Percentiles rank a stretch among this genome's conserved stretches.
These are phyloP conservation scores for Anodontia alba DNA, from an alignment of 2,888 invertebrate species.

Conservation along the genomic window DNA sequence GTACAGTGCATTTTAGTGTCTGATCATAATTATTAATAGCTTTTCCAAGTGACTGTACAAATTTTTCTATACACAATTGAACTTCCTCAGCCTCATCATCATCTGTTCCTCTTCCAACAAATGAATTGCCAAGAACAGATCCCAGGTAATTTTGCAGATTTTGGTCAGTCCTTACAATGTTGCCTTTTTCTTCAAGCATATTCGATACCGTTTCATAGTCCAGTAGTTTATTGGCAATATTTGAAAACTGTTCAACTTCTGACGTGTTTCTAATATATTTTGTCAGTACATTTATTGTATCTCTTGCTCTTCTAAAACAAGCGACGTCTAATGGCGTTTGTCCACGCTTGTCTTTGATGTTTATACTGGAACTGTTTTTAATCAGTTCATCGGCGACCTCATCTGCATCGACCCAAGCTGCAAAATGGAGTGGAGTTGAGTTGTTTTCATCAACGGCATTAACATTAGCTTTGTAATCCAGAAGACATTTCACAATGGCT, in stretches of 20 bases:
- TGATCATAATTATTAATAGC: conserved; percentile 31
- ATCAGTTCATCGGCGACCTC: conserved; percentile 29
- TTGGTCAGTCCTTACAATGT: not conserved
- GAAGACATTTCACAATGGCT: conserved; percentile 22
- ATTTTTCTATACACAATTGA: conserved; percentile 31
- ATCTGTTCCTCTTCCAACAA: conserved; percentile 24
- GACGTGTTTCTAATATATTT: not conserved
- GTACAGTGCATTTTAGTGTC: conserved; percentile 36
- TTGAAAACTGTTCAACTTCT: conserved; percentile 22
- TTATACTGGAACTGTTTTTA: conserved; percentile 18
- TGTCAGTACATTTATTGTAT: not conserved
- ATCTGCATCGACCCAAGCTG: conserved; percentile 33
- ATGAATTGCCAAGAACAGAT: conserved; percentile 18
- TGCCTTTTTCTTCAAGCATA: conserved; percentile 21
- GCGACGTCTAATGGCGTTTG: conserved; percentile 37
- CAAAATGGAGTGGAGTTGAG: conserved; percentile 46
- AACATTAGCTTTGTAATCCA: conserved; percentile 31
- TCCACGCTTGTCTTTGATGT: conserved; percentile 19
- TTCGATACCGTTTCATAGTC: conserved; percentile 7
- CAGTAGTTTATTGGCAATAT: conserved; percentile 26
- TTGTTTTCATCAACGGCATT: conserved; percentile 28
- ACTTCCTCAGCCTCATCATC: conserved; percentile 47
- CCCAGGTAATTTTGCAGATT: conserved; percentile 13
- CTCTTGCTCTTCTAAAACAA: not conserved
- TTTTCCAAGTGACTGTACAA: conserved; percentile 34